phyloP scores from a whole-genome alignment of 2,113 vertebrate species.

The Ceyx melanurus region DNA sequence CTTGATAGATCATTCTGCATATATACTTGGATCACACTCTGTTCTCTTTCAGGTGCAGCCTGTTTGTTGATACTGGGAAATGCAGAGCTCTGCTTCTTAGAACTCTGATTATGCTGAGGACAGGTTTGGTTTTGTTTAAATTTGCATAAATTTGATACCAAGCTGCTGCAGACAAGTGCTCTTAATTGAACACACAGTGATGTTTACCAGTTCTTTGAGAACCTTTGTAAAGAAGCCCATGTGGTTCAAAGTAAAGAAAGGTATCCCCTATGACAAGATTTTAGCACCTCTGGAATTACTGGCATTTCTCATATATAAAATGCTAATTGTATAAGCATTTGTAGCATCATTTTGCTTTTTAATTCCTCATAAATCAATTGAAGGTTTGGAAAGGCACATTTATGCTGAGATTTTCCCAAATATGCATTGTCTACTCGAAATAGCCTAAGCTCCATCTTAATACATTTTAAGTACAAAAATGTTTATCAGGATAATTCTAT shows the following conservation, averaged over 20 bases:
- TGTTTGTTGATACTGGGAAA: background rate
- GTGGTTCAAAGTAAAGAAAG: background rate
- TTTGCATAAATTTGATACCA: background rate
- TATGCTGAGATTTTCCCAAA: background rate
- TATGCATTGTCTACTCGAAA: background rate
- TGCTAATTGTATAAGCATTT: background rate
- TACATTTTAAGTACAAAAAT: background rate
- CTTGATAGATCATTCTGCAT: background rate
- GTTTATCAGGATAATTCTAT: background rate
- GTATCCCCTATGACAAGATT: background rate
- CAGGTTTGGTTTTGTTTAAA: background rate
- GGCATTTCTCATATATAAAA: background rate
- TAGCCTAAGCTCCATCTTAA: background rate
- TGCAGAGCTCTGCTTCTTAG: background rate
- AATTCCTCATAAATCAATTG: background rate
- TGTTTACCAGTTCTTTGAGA: background rate
- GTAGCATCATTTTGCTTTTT: background rate
- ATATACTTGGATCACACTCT: background rate
- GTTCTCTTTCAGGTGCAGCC: background rate
- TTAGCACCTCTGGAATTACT: background rate
- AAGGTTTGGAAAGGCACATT: background rate
- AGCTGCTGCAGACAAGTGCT: background rate
- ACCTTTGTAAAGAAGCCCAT: background rate
- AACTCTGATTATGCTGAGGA: background rate
- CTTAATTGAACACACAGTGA: background rate